Evolutionary conservation across 2,888 invertebrate species (phyloP).

Genomic region (Hartigia nigra): DNA sequence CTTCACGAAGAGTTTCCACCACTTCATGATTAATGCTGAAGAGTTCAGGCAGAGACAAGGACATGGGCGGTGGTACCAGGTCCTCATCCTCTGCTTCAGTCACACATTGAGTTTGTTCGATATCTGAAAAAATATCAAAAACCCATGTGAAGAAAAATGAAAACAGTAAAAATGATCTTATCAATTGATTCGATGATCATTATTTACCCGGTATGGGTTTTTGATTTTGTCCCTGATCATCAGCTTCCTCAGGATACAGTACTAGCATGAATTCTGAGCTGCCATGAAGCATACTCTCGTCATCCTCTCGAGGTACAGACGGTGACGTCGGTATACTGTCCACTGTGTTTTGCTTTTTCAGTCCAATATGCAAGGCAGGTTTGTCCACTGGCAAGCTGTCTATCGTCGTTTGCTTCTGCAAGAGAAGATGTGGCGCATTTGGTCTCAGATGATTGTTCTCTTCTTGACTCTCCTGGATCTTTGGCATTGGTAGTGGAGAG

Average conservation of each 20-base stretch:
- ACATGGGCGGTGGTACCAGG: conserved; percentile 81
- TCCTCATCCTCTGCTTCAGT: conserved; percentile 69
- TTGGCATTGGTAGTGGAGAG: conserved; percentile 39
- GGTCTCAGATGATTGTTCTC: conserved; percentile 9
- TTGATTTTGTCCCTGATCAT: conserved; percentile 37
- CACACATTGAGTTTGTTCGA: neutral
- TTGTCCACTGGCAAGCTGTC: conserved; percentile 16
- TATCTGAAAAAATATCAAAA: neutral
- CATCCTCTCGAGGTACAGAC: conserved; percentile 45
- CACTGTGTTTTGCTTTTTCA: conserved; percentile 20
- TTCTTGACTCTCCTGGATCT: conserved; percentile 26
- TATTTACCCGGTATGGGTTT: conserved; percentile 15
- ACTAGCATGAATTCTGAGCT: conserved; percentile 88
- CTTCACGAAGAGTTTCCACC: conserved; percentile 73
- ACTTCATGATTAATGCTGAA: conserved; percentile 70
- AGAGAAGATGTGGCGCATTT: conserved; percentile 7
- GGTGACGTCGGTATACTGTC: conserved; percentile 21
- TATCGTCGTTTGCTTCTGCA: conserved; percentile 16
- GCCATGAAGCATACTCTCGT: conserved; percentile 69
- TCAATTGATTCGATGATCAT: neutral
- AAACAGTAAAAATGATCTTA: neutral
- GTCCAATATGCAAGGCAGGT: conserved; percentile 19
- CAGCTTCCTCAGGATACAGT: conserved; percentile 73
- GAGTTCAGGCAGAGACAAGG: conserved; percentile 84
- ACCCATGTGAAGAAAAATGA: neutral